These are phyloP conservation scores for Xanthostigma xanthostigma DNA, from an alignment of 2,888 invertebrate species.

Conservation along the genomic window DNA sequence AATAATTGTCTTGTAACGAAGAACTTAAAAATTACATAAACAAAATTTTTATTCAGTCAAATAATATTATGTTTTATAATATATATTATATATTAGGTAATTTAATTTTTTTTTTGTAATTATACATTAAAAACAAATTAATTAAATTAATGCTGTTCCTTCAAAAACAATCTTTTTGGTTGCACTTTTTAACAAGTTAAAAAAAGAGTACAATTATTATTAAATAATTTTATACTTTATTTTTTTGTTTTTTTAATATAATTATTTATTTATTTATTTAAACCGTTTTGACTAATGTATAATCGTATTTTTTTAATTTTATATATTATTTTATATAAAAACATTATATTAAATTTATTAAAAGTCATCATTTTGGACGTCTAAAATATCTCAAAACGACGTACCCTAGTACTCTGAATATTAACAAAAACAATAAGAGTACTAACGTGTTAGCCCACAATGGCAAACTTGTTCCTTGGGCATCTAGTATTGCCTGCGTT, in stretches of 20 bases:
- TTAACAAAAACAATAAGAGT: slow-evolving; percentile 50
- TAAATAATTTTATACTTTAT: background rate
- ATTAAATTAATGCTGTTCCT: too few relatives aligned
- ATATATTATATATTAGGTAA: too few relatives aligned
- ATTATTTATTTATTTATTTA: slow-evolving; percentile 1
- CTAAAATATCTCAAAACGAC: slow-evolving; percentile 54
- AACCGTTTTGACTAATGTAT: background rate
- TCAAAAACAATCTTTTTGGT: background rate
- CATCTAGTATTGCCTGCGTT: slow-evolving; percentile 46
- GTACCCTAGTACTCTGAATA: slow-evolving; percentile 57
- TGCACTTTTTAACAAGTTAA: background rate
- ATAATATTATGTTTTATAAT: too few relatives aligned
- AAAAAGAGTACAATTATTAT: background rate
- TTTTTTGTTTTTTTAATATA: background rate
- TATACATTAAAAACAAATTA: too few relatives aligned
- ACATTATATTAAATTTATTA: too few relatives aligned
- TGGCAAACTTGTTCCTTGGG: slow-evolving; percentile 46
- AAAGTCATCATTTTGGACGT: slow-evolving; percentile 40
- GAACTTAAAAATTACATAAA: too few relatives aligned
- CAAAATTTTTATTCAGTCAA: too few relatives aligned
- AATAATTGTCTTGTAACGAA: too few relatives aligned
- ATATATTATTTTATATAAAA: too few relatives aligned
- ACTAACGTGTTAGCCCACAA: slow-evolving; percentile 61
- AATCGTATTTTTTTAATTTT: background rate
- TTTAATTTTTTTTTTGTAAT: too few relatives aligned